Percentiles rank a stretch among this genome's conserved stretches.
phyloP scores from a whole-genome alignment of 2,113 vertebrate genomes.

The Phocoena phocoena region DNA sequence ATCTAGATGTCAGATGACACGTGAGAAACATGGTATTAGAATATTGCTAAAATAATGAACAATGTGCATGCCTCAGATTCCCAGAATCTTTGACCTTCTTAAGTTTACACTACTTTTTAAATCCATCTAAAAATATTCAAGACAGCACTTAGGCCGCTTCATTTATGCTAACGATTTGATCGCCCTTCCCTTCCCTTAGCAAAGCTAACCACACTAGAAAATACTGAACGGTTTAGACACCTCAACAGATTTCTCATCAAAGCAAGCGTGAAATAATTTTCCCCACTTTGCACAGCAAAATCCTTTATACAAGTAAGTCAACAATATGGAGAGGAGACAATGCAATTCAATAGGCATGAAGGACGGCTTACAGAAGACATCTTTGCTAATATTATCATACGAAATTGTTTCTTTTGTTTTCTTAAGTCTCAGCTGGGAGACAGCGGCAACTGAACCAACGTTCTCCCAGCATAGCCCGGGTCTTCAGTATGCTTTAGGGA shows the following conservation, averaged over 20 bases:
- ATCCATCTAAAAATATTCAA: neutral
- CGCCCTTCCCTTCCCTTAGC: neutral
- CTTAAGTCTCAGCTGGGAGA: neutral
- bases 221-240: neutral
- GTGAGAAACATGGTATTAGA: neutral
- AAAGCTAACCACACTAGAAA: neutral
- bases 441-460: neutral
- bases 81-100: neutral
- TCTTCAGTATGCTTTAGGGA: neutral
- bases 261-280: constrained; percentile 26
- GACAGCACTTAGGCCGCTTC: neutral
- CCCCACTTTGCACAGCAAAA: neutral
- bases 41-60: neutral
- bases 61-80: neutral
- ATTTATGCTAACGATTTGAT: neutral
- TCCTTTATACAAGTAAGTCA: constrained; percentile 7
- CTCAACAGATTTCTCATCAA: neutral
- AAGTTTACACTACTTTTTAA: neutral
- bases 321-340: neutral
- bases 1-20: neutral
- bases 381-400: neutral
- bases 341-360: neutral
- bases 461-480: neutral
- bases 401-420: constrained; percentile 47
- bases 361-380: neutral